Percentiles rank a stretch among this genome's conserved stretches.
phyloP scores from a whole-genome alignment of 2,797 vertebrate species.

The Sandelia bainsii region DNA sequence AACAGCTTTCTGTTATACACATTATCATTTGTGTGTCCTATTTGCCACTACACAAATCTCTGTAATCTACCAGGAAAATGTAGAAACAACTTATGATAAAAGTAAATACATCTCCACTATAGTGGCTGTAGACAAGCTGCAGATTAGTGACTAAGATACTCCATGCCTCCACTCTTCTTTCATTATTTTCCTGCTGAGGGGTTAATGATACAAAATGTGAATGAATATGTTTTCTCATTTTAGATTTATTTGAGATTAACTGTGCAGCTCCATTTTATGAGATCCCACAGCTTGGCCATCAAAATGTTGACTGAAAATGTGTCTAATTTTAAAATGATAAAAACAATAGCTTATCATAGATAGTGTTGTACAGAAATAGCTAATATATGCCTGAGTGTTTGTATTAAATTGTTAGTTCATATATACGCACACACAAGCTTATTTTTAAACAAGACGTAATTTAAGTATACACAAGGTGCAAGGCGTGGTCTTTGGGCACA shows the following conservation, averaged over 20 bases:
- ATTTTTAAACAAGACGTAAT: too few relatives aligned
- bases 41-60: conserved; percentile 14
- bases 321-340: neutral
- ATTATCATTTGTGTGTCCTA: neutral
- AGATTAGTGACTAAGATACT: neutral
- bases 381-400: neutral
- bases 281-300: neutral
- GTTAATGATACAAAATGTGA: conserved; percentile 16
- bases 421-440: too few relatives aligned
- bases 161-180: neutral
- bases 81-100: conserved; percentile 6
- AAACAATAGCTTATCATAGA: neutral
- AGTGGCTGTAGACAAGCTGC: conserved; percentile 10
- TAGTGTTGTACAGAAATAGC: neutral
- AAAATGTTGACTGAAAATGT: neutral
- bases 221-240: conserved; percentile 6
- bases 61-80: conserved; percentile 10
- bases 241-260: neutral
- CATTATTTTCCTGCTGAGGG: conserved; percentile 10
- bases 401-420: too few relatives aligned
- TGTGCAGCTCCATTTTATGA: neutral
- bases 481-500: too few relatives aligned
- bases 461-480: too few relatives aligned
- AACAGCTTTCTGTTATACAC: neutral
- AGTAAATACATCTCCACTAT: conserved; percentile 6